Base-by-base conservation (phyloP, 2,888 invertebrate species). In the Eurois occulta region DNA sequence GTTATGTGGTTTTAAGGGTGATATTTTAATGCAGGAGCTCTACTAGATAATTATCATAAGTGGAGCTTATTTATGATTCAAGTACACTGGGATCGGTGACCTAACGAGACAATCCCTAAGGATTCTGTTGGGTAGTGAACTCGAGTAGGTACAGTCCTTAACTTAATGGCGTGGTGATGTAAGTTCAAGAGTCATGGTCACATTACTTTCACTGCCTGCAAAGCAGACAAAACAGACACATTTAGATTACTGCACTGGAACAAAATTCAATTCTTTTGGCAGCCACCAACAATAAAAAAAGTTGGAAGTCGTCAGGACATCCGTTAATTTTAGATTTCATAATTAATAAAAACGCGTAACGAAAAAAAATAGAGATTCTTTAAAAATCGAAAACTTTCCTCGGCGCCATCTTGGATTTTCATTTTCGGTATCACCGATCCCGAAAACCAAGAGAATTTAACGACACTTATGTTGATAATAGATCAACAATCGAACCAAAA, bases 61-160 rank as follows among this genome's bases (percentile, higher is more conserved):
- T 52, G 21, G 21, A 16, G 28, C 16, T 41, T 46, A 38, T 73
- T 60, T 48, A 48, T 76, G 35, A 64, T 73, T 35, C 28, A 52
- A n/a, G 32, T 35, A 38, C 18, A 24, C 13, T 55, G 46, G 75
- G 55, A 18, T 55, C 21, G 13, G 28, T 21, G 35, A 28, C 3
- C 58, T 24, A 38, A 48, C 2, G n/a, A 35, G 6, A 41, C 5
- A 13, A 18, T 38, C 60, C 21, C 60, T 60, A 24, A 24, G 38
- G 73, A 72, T n/a, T 74, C 8, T 35, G 32, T 55, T 32, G 52
- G 35, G 32, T n/a, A 46, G 16, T n/a, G 28, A 79, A n/a, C 35
- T 18, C 1, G 32, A n/a, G 11, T 21, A 55, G 28, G 16, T n/a
- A 41, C 16, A 8, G 16, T 21, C 41, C 21, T 77, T 64, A 77